Percentiles rank a stretch among this genome's conserved stretches.
Conservation (phyloP, 30 jellyfish, hydroid and myxozoan species). For the Mastigias papua region DNA sequence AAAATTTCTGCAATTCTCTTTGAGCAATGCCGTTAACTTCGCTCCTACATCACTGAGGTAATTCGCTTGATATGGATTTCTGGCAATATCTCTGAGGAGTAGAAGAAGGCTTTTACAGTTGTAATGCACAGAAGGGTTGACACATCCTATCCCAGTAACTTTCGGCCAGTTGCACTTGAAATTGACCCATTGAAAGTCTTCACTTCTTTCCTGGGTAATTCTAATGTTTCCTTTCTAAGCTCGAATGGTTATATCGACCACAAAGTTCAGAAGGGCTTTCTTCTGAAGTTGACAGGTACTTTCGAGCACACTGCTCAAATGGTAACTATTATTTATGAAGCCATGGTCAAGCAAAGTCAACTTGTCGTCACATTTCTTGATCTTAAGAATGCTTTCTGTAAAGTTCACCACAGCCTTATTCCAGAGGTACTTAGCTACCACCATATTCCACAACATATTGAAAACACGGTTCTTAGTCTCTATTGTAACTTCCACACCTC, state of each 20-base stretch:
- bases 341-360: no score
- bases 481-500: slow-evolving; percentile 2
- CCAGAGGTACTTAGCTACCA: not conserved
- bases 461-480: not conserved
- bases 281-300: no score
- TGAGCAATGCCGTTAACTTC: not conserved
- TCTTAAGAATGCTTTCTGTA: not conserved
- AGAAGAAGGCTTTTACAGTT: no score
- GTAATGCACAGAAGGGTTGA: slow-evolving; percentile 12
- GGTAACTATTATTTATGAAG: no score
- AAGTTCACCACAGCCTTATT: not conserved
- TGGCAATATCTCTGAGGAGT: not conserved
- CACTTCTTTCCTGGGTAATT: no score
- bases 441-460: not conserved
- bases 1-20: not conserved
- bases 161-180: not conserved
- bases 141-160: not conserved
- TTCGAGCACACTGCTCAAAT: no score
- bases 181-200: no score
- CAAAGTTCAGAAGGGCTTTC: no score
- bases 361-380: not conserved
- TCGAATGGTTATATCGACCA: no score
- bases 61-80: not conserved
- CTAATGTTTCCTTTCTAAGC: no score
- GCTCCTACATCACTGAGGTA: not conserved